These are phyloP conservation scores for Gymnorhina tibicen DNA, from an alignment of 2,113 vertebrate genomes.

Conservation along the genomic window DNA sequence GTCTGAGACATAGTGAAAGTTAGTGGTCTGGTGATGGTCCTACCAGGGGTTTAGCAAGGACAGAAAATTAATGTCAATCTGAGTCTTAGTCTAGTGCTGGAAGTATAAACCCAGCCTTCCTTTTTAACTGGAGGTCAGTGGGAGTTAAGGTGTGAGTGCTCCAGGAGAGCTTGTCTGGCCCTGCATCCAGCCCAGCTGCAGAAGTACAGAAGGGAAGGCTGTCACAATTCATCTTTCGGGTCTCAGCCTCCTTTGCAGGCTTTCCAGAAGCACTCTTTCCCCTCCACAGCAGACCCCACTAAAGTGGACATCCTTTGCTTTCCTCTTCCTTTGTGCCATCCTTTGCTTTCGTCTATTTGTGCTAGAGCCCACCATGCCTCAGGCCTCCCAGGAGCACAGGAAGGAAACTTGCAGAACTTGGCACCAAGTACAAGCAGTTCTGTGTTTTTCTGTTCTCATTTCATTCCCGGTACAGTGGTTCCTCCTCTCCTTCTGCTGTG, in stretches of 20 bases:
- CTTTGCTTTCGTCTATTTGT: not conserved
- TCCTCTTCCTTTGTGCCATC: not conserved
- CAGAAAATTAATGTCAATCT: not conserved
- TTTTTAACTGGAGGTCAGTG: not conserved
- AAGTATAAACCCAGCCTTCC: not conserved
- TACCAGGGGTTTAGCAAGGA: not conserved
- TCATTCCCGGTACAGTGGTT: not conserved
- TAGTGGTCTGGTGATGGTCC: not conserved
- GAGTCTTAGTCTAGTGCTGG: not conserved
- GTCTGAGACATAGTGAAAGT: not conserved
- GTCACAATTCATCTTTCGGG: not conserved
- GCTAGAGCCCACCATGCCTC: not conserved
- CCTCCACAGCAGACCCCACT: rapidly evolving
- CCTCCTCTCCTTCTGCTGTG: not conserved
- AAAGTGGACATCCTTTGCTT: not conserved
- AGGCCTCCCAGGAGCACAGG: rapidly evolving
- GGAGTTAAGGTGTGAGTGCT: not conserved
- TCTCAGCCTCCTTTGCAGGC: not conserved
- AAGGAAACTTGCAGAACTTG: not conserved
- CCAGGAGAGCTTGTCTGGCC: not conserved
- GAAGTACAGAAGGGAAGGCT: not conserved
- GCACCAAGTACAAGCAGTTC: rapidly evolving
- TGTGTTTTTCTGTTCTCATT: not conserved
- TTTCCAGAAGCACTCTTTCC: not conserved
- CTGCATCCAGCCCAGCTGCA: not conserved